Evolutionary conservation across 2,888 invertebrate species (phyloP), one percentile per base, ranked within the genome.

Genomic region (Dyspetes luteomarginatus): DNA sequence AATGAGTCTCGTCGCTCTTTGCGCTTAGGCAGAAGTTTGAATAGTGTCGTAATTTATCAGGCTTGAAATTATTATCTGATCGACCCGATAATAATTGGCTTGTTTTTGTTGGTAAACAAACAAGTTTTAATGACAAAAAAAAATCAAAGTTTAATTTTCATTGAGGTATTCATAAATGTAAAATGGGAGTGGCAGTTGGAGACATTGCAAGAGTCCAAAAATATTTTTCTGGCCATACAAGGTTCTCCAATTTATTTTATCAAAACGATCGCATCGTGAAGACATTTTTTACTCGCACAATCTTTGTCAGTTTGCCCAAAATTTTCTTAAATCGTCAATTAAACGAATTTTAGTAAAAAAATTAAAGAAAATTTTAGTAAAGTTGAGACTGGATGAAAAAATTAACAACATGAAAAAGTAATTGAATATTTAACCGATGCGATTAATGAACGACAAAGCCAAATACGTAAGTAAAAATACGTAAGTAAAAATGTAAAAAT

Each of bases 181-280:
- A 52, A 41, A 62, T 28, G 79, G 75, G 75, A 80, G 75, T 80
- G 80, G 80, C 80, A 80, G 80, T 80, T 80, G 41, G 65, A 58
- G 72, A 72, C 41, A 52, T 22, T 22, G 62, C 50, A 75, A 60
- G 64, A 65, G 64, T 56, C 41, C 26, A 52, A 75, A 64, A 41
- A 60, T 65, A 48, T 52, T 30, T 71, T 67, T 50, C 50, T 45
- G 68, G 56, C 73, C 78, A 65, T 79, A 73, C 73, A 73, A 78
- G 36, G 48, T 48, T 48, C 4, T n/a, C 36, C 50, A 41, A 71
- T 48, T 62, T 30, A 9, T 52, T 52, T 12, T 30, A 62, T 62
- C 41, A 36, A 50, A 52, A 62, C 36, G 60, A 60, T 22, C 60
- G 19, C 22, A 9, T 28, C 24, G 48, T 15, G 60, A 28, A 69